Evolutionary conservation across 2,888 invertebrate species (phyloP).

Genomic region (Ophraella communa): DNA sequence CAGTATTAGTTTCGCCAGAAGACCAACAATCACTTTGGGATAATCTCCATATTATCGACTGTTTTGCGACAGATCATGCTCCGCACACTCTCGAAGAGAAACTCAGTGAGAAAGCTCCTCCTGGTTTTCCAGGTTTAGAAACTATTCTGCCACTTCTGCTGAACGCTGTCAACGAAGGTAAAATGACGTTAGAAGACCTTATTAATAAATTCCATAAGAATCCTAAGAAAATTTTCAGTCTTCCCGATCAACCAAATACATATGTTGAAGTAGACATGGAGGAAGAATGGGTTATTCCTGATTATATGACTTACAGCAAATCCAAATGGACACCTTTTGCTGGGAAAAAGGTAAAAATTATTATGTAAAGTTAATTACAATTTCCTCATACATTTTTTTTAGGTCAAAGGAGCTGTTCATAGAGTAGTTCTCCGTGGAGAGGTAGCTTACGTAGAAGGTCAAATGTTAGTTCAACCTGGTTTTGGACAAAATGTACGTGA

Average conservation of each 20-base stretch:
- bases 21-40: constrained; percentile 99
- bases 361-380: neutral
- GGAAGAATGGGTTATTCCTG: constrained; percentile 89
- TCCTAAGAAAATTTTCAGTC: constrained; percentile 91
- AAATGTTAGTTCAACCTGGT: constrained; percentile 85
- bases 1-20: constrained; percentile 75
- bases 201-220: constrained; percentile 91
- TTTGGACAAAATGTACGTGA: constrained; percentile 87
- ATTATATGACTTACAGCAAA: constrained; percentile 83
- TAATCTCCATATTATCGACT: constrained; percentile 90
- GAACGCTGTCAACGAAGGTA: constrained; percentile 90
- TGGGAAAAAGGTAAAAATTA: constrained; percentile 62
- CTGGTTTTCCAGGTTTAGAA: constrained; percentile 96
- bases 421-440: constrained; percentile 95
- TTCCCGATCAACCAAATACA: constrained; percentile 95
- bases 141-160: constrained; percentile 96
- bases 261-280: constrained; percentile 96
- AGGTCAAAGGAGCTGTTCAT: constrained; percentile 80
- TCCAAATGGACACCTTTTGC: constrained; percentile 98
- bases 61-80: constrained; percentile 99
- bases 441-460: constrained; percentile 94
- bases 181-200: constrained; percentile 87
- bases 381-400: neutral
- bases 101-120: constrained; percentile 79
- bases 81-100: constrained; percentile 95